Base-by-base conservation (phyloP, 2,888 invertebrate species). In the Ichneumoninae sp. region DNA sequence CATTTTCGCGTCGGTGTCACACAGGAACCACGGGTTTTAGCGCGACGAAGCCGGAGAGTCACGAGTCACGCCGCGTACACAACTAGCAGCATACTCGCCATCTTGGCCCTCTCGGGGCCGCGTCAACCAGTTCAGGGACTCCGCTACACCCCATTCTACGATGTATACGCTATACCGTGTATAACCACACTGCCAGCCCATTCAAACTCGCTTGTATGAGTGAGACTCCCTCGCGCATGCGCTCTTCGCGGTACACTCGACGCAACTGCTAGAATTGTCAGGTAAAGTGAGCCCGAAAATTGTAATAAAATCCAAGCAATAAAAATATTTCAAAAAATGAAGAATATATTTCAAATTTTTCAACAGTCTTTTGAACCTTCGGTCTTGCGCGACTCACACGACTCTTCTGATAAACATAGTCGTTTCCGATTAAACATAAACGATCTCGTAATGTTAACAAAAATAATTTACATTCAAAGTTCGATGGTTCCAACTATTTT, bases 1-100 rank as follows among this genome's bases (percentile, higher is more conserved):
- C 85, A 87, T 87, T 80, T 80, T 85, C 68, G 84, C n/a, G 60
- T 52, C 57, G 66, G 47, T 68, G 50, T 83, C 80, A 66, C 75
- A 78, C 81, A 69, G 26, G 50, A 83, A 83, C 33, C 65, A 70
- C 44, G 65, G 26, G 54, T 47, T 36, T 50, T 52, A 77, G 73
- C 69, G 68, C 79, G 83, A 86, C 86, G 78, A 83, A 75, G 78
- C 82, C 75, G 60, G 65, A 83, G 80, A 83, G 63, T 63, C 78
- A 83, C 83, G 83, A 84, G 87, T 87, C 88, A 89, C 87, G 89
- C 89, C 87, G 78, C 87, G 88, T 85, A 88, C 89, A 85, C 87
- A 86, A 86, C 88, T 90, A 89, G 90, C 84, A 88, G 88, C 89
- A 88, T 87, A 86, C 89, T 89, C 93, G 93, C 93, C 93, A 93